A percentile compares a stretch with the other conserved stretches of the same genome.
phyloP scores from a whole-genome alignment of 2,113 vertebrate genomes.

The Sapayoa aenigma region DNA sequence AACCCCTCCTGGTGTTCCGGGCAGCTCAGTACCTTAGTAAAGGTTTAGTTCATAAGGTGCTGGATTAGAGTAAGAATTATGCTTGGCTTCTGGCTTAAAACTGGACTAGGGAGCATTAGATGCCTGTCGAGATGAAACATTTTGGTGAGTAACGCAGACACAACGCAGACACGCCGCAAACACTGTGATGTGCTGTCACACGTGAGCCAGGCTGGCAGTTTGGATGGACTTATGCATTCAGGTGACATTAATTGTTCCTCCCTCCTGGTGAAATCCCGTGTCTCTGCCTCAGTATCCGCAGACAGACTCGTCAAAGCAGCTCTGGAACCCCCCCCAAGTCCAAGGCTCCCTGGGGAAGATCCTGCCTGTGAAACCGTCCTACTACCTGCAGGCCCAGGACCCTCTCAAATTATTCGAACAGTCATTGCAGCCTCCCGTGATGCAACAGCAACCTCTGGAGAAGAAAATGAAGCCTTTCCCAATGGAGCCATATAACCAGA shows the following conservation, averaged over 20 bases:
- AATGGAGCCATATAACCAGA: conserved; percentile 84
- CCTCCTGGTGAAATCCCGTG: not conserved
- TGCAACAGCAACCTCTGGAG: conserved; percentile 87
- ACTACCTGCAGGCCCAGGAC: conserved; percentile 86
- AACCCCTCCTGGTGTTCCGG: not conserved
- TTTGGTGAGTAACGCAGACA: not conserved
- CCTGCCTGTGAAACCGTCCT: conserved; percentile 87
- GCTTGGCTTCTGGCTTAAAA: not conserved
- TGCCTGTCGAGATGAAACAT: not conserved
- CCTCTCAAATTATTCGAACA: conserved; percentile 92
- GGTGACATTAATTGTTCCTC: not conserved
- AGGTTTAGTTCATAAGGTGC: not conserved
- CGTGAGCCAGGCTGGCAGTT: not conserved
- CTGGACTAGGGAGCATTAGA: not conserved
- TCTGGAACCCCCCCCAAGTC: conserved; percentile 91
- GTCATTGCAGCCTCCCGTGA: conserved; percentile 75
- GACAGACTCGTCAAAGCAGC: conserved; percentile 86
- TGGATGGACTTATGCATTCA: not conserved
- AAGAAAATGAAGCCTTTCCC: conserved; percentile 94
- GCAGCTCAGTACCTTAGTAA: not conserved
- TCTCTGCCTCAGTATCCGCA: conserved; percentile 81
- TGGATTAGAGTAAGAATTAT: not conserved
- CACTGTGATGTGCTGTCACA: not conserved
- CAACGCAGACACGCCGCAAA: not conserved
- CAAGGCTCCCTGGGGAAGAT: conserved; percentile 88